Base-by-base conservation (phyloP, 2,888 invertebrate genomes). In the Sesamia inferens region DNA sequence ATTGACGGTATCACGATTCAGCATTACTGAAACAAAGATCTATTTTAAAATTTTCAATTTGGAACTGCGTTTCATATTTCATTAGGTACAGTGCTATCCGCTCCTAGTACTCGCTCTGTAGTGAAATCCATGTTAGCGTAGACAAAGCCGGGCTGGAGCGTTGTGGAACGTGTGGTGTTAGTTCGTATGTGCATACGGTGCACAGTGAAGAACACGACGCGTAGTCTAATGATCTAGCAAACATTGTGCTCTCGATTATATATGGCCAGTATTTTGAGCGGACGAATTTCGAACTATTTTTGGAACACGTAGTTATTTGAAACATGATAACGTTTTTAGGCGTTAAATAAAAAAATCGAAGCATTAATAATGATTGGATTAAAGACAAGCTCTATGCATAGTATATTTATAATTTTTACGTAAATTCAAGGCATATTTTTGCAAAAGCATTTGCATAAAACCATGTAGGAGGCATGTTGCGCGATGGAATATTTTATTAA, bases 151-250 rank as follows among this genome's bases (percentile, higher is more conserved):
- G 19, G 44, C 44, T 16, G 16, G 14, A 65, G 39, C 74, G 51
- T 67, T 74, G 72, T 62, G 68, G 74, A 68, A 74, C 82, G 62
- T 72, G 74, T 48, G 67, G 82, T 68, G 64, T 82, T 70, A 77
- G 63, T 47, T 39, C 42, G 44, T 31, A 48, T 76, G 76, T 61
- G 74, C 64, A 61, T 48, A 68, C 48, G 59, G 63, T 42, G 22
- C 67, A 54, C 66, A 65, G 68, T 57, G 51, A 58, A 42, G 22
- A 67, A 74, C 64, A 31, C 61, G 59, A 55, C n/a, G 59, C 63
- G 39, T 22, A n/a, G 78, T 63, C 66, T 80, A 79, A 84, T 78
- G 84, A 75, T 77, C 71, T 57, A 80, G 66, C 86, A 84, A 76
- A 69, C 69, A 76, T 76, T 71, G 68, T 39, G 24, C 67, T 65